Base-by-base conservation (phyloP, 1,140 invertebrate species). In the Wasmannia auropunctata region DNA sequence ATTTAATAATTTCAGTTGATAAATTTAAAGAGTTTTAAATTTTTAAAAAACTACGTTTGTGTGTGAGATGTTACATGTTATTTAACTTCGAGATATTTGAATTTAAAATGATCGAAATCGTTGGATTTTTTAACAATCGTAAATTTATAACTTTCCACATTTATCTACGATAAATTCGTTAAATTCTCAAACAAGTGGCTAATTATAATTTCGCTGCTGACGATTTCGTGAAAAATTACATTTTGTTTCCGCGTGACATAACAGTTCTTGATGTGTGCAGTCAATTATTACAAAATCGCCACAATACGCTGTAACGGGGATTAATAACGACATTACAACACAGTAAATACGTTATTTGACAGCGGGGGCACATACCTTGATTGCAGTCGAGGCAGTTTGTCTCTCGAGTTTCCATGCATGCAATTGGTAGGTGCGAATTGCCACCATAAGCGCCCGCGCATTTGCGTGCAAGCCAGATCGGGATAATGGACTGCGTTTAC, bases 401-500 rank as follows among this genome's bases (percentile, higher is more conserved):
- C 81, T 85, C 58, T 25, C 58, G 69, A 77, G 72, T 85, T 85
- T 62, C 81, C 25, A 58, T 63, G n/a, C 56, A n/a, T n/a, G n/a
- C 60, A 72, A 81, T 81, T 58, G 65, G 22, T 83, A 85, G 75
- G 85, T 80, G 75, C 76, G 76, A 86, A 86, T 81, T 58, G 76
- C 76, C 28, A 67, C 63, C 85, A 63, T 77, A 77, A 85, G 81
- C 72, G 72, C 31, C 72, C 72, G 70, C 60, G 70, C 70, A 70
- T 25, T 56, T 14, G 79, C 3, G 74, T 43, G 43, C 22, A 56
- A 67, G 76, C 37, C 28, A 80, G 56, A 28, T 58, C 37, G 65
- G 25, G 63, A 81, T 81, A 37, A 79, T 65, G 76, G 62, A 69
- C 34, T 54, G 34, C 60, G 89, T 93, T 93, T 90, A 85, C 89